A percentile compares a stretch with the other conserved stretches of the same genome.
Conservation (phyloP, 2,797 vertebrate species). For the Diglossa cyanea region DNA sequence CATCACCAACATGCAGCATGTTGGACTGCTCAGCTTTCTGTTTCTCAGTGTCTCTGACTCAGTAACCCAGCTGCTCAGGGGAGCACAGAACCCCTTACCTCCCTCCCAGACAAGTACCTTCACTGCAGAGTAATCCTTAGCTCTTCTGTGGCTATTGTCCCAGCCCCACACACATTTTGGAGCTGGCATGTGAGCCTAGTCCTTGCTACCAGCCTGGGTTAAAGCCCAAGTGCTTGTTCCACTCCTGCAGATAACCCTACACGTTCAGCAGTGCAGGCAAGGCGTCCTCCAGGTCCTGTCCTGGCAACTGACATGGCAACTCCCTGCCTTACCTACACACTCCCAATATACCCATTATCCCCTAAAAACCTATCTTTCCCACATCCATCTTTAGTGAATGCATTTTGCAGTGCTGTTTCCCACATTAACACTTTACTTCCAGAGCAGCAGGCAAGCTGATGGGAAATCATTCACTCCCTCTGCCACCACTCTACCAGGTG, state of each 20-base stretch:
- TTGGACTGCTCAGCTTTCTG: background rate
- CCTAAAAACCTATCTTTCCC: background rate
- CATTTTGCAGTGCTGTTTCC: background rate
- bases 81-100: background rate
- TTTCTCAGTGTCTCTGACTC: background rate
- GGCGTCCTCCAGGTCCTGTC: background rate
- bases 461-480: background rate
- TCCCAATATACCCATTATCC: rapidly evolving
- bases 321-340: background rate
- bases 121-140: background rate
- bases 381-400: background rate
- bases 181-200: background rate
- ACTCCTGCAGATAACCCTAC: background rate
- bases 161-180: background rate
- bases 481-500: rapidly evolving
- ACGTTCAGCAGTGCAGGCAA: background rate
- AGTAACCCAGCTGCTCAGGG: background rate
- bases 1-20: background rate
- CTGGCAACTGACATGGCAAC: background rate
- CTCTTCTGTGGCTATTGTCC: background rate
- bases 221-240: background rate
- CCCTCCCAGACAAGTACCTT: background rate
- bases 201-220: background rate
- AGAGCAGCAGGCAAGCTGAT: background rate
- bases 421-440: background rate